phyloP scores from a whole-genome alignment of 1,140 invertebrate genomes.

The Drosophila arizonae region DNA sequence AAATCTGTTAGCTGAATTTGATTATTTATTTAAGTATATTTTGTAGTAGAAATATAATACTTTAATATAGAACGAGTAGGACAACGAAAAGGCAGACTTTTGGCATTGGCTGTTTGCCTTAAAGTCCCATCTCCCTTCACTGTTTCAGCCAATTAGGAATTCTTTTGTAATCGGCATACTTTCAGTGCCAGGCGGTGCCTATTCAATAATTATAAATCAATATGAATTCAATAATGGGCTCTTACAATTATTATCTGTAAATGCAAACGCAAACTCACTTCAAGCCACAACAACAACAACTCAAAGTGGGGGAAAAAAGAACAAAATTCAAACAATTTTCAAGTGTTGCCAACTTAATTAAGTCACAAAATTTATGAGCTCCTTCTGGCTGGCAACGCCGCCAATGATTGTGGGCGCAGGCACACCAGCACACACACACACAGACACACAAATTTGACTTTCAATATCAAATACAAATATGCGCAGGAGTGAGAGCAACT shows the following conservation, averaged over 20 bases:
- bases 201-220: conserved; percentile 75
- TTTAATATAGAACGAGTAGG: too few relatives aligned
- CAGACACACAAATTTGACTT: conserved; percentile 30
- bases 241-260: conserved; percentile 74
- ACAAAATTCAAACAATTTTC: conserved; percentile 76
- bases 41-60: too few relatives aligned
- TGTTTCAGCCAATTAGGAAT: too few relatives aligned
- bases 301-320: conserved; percentile 11
- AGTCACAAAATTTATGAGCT: conserved; percentile 79
- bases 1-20: too few relatives aligned
- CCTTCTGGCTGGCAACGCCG: conserved; percentile 48
- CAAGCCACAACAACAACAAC: conserved; percentile 25
- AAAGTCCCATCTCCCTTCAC: too few relatives aligned
- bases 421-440: conserved; percentile 11
- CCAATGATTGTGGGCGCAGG: conserved; percentile 38
- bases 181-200: conserved; percentile 21
- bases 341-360: conserved; percentile 80
- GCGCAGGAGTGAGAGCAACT: conserved; percentile 29
- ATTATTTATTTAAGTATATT: too few relatives aligned
- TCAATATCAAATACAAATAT: conserved; percentile 50
- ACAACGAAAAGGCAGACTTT: too few relatives aligned
- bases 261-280: conserved; percentile 39
- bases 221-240: conserved; percentile 68
- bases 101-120: too few relatives aligned
- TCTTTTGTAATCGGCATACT: neutral